Evolutionary conservation across 1,140 invertebrate species (phyloP).

Genomic region (Zaprionus capensis): DNA sequence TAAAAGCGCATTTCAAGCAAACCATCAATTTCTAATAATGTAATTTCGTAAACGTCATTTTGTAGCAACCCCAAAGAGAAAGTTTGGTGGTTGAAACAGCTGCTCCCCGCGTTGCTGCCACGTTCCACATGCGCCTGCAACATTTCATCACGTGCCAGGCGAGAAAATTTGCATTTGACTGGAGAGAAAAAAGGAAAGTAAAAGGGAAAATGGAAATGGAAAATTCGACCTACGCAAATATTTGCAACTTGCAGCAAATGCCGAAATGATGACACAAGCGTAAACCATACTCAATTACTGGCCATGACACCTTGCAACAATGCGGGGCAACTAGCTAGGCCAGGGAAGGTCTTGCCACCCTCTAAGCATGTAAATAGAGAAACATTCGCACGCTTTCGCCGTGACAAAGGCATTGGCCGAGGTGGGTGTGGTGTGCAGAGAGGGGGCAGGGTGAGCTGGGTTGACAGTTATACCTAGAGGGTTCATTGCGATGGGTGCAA

Average conservation of each 20-base stretch:
- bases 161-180: slow-evolving; percentile 59
- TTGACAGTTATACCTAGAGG: slow-evolving; percentile 28
- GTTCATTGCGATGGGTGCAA: slow-evolving; percentile 72
- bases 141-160: slow-evolving; percentile 64
- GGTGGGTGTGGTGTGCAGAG: neutral
- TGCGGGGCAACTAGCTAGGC: slow-evolving; percentile 11
- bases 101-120: neutral
- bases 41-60: slow-evolving; percentile 80
- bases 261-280: slow-evolving; percentile 59
- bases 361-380: slow-evolving; percentile 67
- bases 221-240: slow-evolving; percentile 62
- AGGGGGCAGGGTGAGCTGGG: slow-evolving; percentile 6
- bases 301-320: slow-evolving; percentile 77
- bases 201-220: slow-evolving; percentile 19
- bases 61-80: slow-evolving; percentile 36
- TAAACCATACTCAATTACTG: slow-evolving; percentile 77
- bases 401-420: neutral
- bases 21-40: slow-evolving; percentile 83
- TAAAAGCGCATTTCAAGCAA: slow-evolving; percentile 45
- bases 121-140: slow-evolving; percentile 11
- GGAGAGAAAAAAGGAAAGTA: slow-evolving; percentile 16
- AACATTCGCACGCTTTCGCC: slow-evolving; percentile 64
- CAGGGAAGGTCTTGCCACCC: slow-evolving; percentile 35
- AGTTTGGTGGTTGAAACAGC: slow-evolving; percentile 36
- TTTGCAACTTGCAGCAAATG: slow-evolving; percentile 79